Percentiles rank a stretch among this genome's conserved stretches.
phyloP scores from a whole-genome alignment of 1,140 invertebrate species.

The Megalopta genalis region DNA sequence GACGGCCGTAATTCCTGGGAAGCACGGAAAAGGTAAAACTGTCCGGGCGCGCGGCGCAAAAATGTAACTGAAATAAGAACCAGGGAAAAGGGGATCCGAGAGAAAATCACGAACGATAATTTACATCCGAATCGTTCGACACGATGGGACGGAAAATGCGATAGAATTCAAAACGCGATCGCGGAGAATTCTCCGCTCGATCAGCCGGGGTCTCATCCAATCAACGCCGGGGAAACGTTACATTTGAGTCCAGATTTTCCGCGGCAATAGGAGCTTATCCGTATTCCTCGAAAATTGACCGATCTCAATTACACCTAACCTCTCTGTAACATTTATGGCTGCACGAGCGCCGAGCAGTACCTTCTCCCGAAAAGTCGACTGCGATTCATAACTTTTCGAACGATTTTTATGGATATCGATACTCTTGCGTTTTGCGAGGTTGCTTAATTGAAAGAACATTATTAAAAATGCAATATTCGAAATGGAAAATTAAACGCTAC shows the following conservation, averaged over 20 bases:
- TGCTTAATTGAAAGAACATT: too few relatives aligned
- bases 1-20: neutral
- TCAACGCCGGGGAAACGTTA: conserved; percentile 7
- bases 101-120: conserved; percentile 17
- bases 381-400: too few relatives aligned
- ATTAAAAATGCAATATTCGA: too few relatives aligned
- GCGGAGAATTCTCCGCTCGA: conserved; percentile 26
- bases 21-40: neutral
- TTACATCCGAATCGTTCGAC: conserved; percentile 38
- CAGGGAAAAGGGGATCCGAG: neutral
- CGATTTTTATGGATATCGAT: too few relatives aligned
- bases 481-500: too few relatives aligned
- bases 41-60: neutral
- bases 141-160: conserved; percentile 28
- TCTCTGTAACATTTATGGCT: neutral
- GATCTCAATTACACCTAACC: conserved; percentile 25
- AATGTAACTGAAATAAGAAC: neutral
- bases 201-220: conserved; percentile 16
- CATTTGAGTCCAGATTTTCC: conserved; percentile 19
- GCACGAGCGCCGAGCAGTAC: too few relatives aligned
- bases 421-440: too few relatives aligned
- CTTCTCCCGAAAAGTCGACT: neutral
- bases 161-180: conserved; percentile 43
- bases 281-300: conserved; percentile 27
- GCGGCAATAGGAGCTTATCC: neutral